Evolutionary conservation across 2,797 vertebrate species (phyloP).

Genomic region (Botia almorhae): DNA sequence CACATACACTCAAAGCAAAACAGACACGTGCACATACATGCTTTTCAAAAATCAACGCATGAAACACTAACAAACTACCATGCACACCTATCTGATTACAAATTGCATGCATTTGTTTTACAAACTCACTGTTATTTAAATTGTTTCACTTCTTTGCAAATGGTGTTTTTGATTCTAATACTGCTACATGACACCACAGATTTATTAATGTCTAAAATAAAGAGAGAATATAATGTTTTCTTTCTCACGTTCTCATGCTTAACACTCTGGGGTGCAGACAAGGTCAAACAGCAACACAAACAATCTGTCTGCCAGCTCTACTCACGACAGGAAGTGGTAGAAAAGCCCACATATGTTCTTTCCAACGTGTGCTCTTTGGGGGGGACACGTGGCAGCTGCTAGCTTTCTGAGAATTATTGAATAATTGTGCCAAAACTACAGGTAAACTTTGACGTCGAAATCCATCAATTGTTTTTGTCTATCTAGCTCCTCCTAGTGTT

Average conservation of each 20-base stretch:
- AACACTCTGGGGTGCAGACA: not conserved
- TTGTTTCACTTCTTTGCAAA: no score
- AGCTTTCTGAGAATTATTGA: not conserved
- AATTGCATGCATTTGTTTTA: no score
- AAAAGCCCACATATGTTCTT: constrained; percentile 12
- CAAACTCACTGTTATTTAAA: not conserved
- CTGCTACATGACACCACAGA: not conserved
- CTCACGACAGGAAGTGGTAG: constrained; percentile 56
- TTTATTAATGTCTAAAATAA: not conserved
- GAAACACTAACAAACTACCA: constrained; percentile 2
- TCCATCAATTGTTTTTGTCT: not conserved
- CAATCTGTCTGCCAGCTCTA: no score
- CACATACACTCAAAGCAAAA: not conserved
- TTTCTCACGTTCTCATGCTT: not conserved
- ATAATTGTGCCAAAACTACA: not conserved
- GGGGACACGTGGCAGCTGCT: not conserved
- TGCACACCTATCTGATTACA: not conserved
- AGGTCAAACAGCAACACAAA: not conserved
- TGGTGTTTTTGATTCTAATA: no score
- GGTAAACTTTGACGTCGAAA: not conserved
- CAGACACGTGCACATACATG: constrained; percentile 6
- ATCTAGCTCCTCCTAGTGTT: constrained; percentile 7
- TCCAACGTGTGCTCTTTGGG: not conserved
- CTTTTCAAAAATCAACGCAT: not conserved
- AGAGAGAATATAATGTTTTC: not conserved